Conservation (phyloP, 2,797 vertebrate genomes). For the Sylvia borin region DNA sequence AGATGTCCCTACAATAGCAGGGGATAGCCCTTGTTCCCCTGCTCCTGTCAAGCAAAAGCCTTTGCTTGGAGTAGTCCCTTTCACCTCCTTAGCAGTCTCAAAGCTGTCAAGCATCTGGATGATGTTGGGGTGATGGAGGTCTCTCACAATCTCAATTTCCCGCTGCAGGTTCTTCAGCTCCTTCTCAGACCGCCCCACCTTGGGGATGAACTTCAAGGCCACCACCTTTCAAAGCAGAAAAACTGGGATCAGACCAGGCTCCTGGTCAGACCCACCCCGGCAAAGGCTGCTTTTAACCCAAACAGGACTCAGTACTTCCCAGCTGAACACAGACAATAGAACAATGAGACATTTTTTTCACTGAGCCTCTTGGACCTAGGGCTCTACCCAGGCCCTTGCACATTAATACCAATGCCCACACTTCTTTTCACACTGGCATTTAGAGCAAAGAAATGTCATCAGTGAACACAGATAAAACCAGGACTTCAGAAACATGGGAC, state of each 20-base stretch:
- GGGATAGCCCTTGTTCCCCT: neutral
- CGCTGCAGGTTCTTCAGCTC: slow-evolving; percentile 88
- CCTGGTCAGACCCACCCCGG: neutral
- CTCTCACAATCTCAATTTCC: slow-evolving; percentile 95
- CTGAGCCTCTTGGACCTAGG: neutral
- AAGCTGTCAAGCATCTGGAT: slow-evolving; percentile 95
- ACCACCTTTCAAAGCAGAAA: slow-evolving; percentile 82
- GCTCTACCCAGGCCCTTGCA: neutral
- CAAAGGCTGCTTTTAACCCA: neutral
- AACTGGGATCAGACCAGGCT: neutral
- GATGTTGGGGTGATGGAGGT: slow-evolving; percentile 91
- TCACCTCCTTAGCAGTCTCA: slow-evolving; percentile 92
- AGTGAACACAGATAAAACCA: neutral
- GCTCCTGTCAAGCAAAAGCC: neutral
- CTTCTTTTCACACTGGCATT: neutral
- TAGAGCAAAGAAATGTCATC: neutral
- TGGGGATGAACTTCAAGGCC: slow-evolving; percentile 96
- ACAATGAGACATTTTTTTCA: neutral
- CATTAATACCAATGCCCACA: neutral
- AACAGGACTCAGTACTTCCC: neutral
- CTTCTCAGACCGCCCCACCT: slow-evolving; percentile 90
- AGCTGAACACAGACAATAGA: neutral
- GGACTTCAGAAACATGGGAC: neutral
- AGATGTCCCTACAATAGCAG: neutral
- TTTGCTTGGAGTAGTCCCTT: neutral